Percentiles rank a stretch among this genome's conserved stretches.
phyloP scores from a whole-genome alignment of 2,888 invertebrate genomes.

The Cheilosia pagana region DNA sequence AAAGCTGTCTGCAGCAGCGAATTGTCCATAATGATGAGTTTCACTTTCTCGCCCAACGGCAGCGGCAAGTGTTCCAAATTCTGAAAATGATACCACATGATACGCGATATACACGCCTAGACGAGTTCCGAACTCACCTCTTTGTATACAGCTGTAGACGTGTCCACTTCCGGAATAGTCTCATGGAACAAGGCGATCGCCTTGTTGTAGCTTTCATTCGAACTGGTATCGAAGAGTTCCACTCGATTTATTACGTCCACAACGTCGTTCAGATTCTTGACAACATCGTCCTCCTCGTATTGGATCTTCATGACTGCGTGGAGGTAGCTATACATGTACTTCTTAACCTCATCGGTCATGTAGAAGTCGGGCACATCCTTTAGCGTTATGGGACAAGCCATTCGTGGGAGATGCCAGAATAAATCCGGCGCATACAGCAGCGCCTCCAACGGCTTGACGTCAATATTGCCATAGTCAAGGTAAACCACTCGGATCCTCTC shows the following conservation, averaged over 20 bases:
- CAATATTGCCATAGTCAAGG: slow-evolving; percentile 81
- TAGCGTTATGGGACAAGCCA: slow-evolving; percentile 79
- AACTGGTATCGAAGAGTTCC: slow-evolving; percentile 77
- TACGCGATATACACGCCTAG: neutral
- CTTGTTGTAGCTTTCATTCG: slow-evolving; percentile 79
- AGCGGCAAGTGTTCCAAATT: slow-evolving; percentile 76
- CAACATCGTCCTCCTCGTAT: slow-evolving; percentile 75
- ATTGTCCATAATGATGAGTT: slow-evolving; percentile 81
- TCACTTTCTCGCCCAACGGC: slow-evolving; percentile 78
- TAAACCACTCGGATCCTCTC: slow-evolving; percentile 79
- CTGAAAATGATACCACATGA: slow-evolving; percentile 66
- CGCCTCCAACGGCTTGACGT: slow-evolving; percentile 77
- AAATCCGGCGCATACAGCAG: slow-evolving; percentile 78
- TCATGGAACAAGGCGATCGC: slow-evolving; percentile 77
- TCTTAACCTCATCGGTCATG: slow-evolving; percentile 78
- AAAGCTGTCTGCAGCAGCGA: slow-evolving; percentile 78
- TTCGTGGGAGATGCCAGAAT: slow-evolving; percentile 77
- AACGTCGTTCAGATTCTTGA: slow-evolving; percentile 62
- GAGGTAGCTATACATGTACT: slow-evolving; percentile 78
- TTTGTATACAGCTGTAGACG: slow-evolving; percentile 75
- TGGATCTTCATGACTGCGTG: slow-evolving; percentile 78
- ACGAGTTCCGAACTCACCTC: slow-evolving; percentile 77
- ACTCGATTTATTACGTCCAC: slow-evolving; percentile 77
- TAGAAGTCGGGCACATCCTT: slow-evolving; percentile 79
- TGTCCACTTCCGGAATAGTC: slow-evolving; percentile 76